These are phyloP conservation scores for Pyrocoelia pectoralis DNA, from an alignment of 2,888 invertebrate species.

Conservation along the genomic window DNA sequence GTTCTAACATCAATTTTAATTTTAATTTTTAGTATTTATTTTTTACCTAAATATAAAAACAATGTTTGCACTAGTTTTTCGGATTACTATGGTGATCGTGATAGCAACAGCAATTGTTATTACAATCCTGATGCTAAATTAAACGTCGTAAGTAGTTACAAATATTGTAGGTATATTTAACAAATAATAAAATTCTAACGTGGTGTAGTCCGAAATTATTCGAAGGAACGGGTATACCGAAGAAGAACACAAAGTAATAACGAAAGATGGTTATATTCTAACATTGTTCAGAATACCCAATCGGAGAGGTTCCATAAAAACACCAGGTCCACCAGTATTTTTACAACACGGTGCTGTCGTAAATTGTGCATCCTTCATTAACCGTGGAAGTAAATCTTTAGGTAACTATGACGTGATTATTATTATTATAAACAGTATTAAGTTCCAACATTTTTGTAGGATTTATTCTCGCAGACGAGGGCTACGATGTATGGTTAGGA, in stretches of 20 bases:
- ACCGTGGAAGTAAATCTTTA: slow-evolving; percentile 26
- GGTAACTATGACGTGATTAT: slow-evolving; percentile 14
- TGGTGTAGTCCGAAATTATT: slow-evolving; percentile 24
- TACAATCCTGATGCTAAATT: slow-evolving; percentile 42
- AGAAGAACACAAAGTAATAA: slow-evolving; percentile 23
- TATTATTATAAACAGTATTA: not conserved
- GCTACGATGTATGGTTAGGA: slow-evolving; percentile 65
- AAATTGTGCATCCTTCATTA: slow-evolving; percentile 25
- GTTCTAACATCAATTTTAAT: not conserved
- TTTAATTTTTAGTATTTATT: not conserved
- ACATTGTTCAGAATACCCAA: slow-evolving; percentile 26
- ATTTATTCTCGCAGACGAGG: slow-evolving; percentile 62
- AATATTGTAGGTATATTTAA: not conserved
- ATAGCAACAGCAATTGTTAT: slow-evolving; percentile 41
- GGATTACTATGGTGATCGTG: slow-evolving; percentile 37
- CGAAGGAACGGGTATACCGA: slow-evolving; percentile 18
- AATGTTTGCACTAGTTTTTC: slow-evolving; percentile 42
- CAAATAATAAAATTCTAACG: not conserved
- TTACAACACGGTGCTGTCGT: slow-evolving; percentile 28
- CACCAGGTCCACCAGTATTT: slow-evolving; percentile 14
- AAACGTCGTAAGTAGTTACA: slow-evolving; percentile 41
- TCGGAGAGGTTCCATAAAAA: not conserved
- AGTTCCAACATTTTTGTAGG: slow-evolving; percentile 40
- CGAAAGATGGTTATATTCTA: slow-evolving; percentile 33
- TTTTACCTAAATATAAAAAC: slow-evolving; percentile 22